Evolutionary conservation across 2,888 invertebrate species (phyloP).

Genomic region (Hartigia nigra): DNA sequence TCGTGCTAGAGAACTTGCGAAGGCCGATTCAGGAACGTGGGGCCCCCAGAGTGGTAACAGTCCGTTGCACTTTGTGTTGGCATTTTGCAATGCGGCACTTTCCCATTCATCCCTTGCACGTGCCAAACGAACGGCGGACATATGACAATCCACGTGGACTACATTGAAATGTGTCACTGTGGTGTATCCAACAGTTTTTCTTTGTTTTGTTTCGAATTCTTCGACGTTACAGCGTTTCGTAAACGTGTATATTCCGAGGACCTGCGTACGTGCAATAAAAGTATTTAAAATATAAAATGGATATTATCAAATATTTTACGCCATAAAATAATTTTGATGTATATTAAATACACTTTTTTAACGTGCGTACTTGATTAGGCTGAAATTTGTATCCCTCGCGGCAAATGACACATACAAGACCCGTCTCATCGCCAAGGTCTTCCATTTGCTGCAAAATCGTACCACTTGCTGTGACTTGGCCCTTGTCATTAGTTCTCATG

Average conservation of each 20-base stretch:
- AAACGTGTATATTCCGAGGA: slow-evolving; percentile 96
- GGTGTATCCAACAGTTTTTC: slow-evolving; percentile 89
- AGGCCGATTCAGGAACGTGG: slow-evolving; percentile 90
- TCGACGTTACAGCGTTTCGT: slow-evolving; percentile 95
- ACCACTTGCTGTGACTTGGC: slow-evolving; percentile 93
- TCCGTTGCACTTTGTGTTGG: slow-evolving; percentile 97
- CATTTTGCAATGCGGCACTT: slow-evolving; percentile 96
- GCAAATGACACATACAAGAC: slow-evolving; percentile 96
- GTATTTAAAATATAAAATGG: neutral
- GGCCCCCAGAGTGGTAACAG: slow-evolving; percentile 97
- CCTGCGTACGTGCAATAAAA: slow-evolving; percentile 61
- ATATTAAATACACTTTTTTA: neutral
- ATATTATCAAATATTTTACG: neutral
- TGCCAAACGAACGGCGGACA: slow-evolving; percentile 88
- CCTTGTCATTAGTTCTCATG: slow-evolving; percentile 96
- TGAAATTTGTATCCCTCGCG: slow-evolving; percentile 97
- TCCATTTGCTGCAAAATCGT: slow-evolving; percentile 93
- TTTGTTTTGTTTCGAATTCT: slow-evolving; percentile 88
- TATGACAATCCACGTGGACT: slow-evolving; percentile 98
- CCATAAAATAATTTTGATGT: neutral
- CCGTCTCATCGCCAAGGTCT: slow-evolving; percentile 94
- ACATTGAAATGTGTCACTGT: slow-evolving; percentile 99
- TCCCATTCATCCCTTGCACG: slow-evolving; percentile 93
- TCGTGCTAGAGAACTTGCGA: slow-evolving; percentile 92
- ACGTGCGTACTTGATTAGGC: slow-evolving; percentile 78